phyloP scores from a whole-genome alignment of 2,113 vertebrate genomes.

The Paramisgurnus dabryanus region DNA sequence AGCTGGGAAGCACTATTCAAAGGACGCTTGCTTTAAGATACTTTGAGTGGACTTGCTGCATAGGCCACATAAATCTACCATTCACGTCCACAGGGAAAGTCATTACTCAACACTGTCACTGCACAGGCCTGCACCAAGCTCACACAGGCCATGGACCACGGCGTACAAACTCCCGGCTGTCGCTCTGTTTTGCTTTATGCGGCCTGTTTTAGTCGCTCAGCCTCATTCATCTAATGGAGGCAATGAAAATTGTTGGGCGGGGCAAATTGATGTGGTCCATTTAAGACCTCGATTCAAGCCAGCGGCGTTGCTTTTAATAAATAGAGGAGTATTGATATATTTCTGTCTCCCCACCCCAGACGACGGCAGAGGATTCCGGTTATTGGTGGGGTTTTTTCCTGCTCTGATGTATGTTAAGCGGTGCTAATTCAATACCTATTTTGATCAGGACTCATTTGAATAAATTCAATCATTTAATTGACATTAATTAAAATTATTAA shows the following conservation, averaged over 20 bases:
- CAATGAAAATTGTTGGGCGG: slow-evolving; percentile 58
- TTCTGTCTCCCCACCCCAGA: slow-evolving; percentile 18
- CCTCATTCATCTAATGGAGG: slow-evolving; percentile 69
- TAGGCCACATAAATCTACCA: slow-evolving; percentile 68
- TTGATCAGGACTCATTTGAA: slow-evolving; percentile 22
- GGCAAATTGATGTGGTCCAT: slow-evolving; percentile 57
- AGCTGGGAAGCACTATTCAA: slow-evolving; percentile 57
- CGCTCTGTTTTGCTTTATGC: slow-evolving; percentile 21
- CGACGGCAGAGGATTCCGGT: slow-evolving; percentile 14
- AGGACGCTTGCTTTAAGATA: slow-evolving; percentile 71
- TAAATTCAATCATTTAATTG: background rate
- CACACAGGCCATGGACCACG: background rate
- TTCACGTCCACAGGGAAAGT: slow-evolving; percentile 70
- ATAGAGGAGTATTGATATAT: slow-evolving; percentile 44
- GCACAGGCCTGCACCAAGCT: slow-evolving; percentile 62
- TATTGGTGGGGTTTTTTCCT: background rate
- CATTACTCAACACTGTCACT: slow-evolving; percentile 72
- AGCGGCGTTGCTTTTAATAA: slow-evolving; percentile 47
- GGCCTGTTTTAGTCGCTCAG: slow-evolving; percentile 25
- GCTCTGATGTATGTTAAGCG: slow-evolving; percentile 16
- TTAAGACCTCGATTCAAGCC: slow-evolving; percentile 31
- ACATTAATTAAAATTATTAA: slow-evolving; percentile 7
- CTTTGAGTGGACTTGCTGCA: slow-evolving; percentile 61
- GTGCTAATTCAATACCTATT: background rate
- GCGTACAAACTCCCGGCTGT: background rate